These are phyloP conservation scores for Hoplostethus atlanticus DNA, from an alignment of 2,797 vertebrate genomes.

Conservation along the genomic window DNA sequence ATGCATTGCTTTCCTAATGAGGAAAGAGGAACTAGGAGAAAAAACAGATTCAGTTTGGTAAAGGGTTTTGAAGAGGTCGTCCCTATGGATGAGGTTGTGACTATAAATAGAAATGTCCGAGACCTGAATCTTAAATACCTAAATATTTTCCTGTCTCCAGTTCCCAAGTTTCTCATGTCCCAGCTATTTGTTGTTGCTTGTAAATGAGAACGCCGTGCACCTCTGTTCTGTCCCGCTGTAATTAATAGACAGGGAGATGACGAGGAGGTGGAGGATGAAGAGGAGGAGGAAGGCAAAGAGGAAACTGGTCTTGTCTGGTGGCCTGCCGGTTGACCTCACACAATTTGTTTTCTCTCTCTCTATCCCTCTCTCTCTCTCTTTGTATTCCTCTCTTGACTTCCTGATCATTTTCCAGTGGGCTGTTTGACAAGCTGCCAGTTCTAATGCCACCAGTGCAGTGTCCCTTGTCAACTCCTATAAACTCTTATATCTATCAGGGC, in stretches of 20 bases:
- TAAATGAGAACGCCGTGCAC: constrained; percentile 70
- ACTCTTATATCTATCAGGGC: constrained; percentile 84
- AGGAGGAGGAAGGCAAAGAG: constrained; percentile 46
- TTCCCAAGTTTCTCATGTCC: constrained; percentile 61
- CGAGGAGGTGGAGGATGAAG: constrained; percentile 57
- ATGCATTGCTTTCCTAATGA: not conserved
- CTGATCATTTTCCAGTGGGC: constrained; percentile 82
- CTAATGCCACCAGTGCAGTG: constrained; percentile 85
- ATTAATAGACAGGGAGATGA: constrained; percentile 71
- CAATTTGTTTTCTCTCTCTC: not conserved
- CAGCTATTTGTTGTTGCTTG: constrained; percentile 69
- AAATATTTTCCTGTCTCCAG: constrained; percentile 39
- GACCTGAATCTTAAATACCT: constrained; percentile 17
- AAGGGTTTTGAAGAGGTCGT: constrained; percentile 35
- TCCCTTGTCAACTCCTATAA: constrained; percentile 87
- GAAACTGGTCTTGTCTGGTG: constrained; percentile 62
- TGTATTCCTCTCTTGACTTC: constrained; percentile 77
- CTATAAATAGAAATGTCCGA: constrained; percentile 28
- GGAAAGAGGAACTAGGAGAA: constrained; percentile 15
- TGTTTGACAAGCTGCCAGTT: constrained; percentile 89
- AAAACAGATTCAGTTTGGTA: constrained; percentile 5
- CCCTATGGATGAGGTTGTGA: constrained; percentile 12
- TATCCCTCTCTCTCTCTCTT: constrained; percentile 32
- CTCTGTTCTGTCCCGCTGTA: constrained; percentile 65
- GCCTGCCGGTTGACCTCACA: constrained; percentile 59